Base-by-base conservation (phyloP, 2,797 vertebrate genomes). In the Taeniopygia guttata region DNA sequence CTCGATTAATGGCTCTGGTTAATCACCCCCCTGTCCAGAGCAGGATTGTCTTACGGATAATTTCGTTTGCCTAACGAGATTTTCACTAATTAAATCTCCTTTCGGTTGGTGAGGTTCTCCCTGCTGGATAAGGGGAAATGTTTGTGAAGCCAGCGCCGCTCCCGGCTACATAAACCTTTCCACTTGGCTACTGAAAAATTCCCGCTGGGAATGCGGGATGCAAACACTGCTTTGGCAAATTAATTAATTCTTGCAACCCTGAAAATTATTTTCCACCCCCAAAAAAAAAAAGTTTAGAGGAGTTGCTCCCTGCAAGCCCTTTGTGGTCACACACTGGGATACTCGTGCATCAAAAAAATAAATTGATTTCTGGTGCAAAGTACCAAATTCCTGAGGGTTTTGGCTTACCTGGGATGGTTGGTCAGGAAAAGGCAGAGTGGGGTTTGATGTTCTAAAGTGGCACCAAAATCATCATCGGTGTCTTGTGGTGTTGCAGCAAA, bases 21-120 rank as follows among this genome's bases (percentile, higher is more conserved):
- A 98, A 98, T 98, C 98, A 98, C 97, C 98, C 98, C 98, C 98
- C 97, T 98, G 98, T 98, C 98, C 99, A 98, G 98, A 98, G 97
- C 98, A 98, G 98, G 98, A 99, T 99, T 99, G 99, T 99, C 99
- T 99, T 99, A 98, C 98, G 97, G 98, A 98, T 99, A 99, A 99
- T 99, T 99, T 99, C 98, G 98, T 99, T 99, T 98, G 98, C 98
- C 98, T 99, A 99, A 99, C 98, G 98, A 99, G 98, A 99, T 99
- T 99, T 99, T 99, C 97, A 84, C 98, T 99, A 99, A 99, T 99
- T 99, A 99, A 99, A 99, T 99, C 98, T 99, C 98, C 98, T 98
- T 98, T 98, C 98, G 97, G 98, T 98, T 97, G 97, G 98, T 98
- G 98, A 97, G 97, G 98, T 98, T 98, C 94, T 98, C 97, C 98